These are phyloP conservation scores for Dastarcus helophoroides DNA, from an alignment of 2,888 invertebrate genomes.

Conservation along the genomic window DNA sequence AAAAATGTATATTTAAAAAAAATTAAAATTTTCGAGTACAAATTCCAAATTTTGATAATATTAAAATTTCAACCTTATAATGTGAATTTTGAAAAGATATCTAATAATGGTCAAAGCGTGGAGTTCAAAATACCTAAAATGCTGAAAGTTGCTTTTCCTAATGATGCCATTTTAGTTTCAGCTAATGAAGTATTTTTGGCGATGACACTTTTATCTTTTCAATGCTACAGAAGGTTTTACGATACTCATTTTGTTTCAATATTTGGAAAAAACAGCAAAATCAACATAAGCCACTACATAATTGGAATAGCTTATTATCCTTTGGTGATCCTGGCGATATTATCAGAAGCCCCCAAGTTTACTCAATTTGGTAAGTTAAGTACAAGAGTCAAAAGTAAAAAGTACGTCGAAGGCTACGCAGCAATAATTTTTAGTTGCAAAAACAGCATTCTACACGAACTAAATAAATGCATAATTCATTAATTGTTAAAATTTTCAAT, in stretches of 20 bases:
- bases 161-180: conserved; percentile 41
- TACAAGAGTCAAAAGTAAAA: too few relatives aligned
- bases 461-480: conserved; percentile 9
- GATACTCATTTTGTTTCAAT: conserved; percentile 73
- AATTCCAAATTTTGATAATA: too few relatives aligned
- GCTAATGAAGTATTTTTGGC: conserved; percentile 49
- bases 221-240: conserved; percentile 63
- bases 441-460: too few relatives aligned
- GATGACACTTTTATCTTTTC: conserved; percentile 50
- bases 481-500: conserved; percentile 2
- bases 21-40: too few relatives aligned
- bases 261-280: conserved; percentile 63
- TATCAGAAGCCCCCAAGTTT: conserved; percentile 63
- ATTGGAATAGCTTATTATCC: conserved; percentile 70
- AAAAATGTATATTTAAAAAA: too few relatives aligned
- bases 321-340: conserved; percentile 50
- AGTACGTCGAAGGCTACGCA: too few relatives aligned
- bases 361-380: conserved; percentile 29
- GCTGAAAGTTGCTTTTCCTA: neutral
- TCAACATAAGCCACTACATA: conserved; percentile 68
- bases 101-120: conserved; percentile 1
- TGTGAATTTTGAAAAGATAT: too few relatives aligned
- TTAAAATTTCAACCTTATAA: too few relatives aligned
- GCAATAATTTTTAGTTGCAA: too few relatives aligned
- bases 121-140: neutral